Base-by-base conservation (phyloP, 2,888 invertebrate species). In the Helicoverpa assulta region DNA sequence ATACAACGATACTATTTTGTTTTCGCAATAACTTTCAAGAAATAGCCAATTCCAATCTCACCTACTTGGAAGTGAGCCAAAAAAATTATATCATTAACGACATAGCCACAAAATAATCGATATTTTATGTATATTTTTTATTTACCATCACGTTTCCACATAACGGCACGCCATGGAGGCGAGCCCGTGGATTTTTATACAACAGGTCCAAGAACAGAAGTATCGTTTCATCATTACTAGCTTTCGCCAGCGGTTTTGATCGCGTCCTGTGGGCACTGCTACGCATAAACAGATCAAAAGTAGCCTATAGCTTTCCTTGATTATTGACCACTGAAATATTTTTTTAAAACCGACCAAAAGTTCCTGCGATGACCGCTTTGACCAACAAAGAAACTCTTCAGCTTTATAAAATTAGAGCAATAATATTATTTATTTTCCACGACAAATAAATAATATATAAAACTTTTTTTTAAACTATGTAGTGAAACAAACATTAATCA, bases 1-100 rank as follows among this genome's bases (percentile, higher is more conserved):
- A 40, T 29, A 52, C 52, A 21, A 40, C 40, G 14, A 40, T 14
- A 40, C 40, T 40, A 40, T n/a, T 47, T 47, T 50, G 10, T 5
- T 21, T n/a, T 21, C 29, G 51, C 19, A 16, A 33, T n/a, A n/a
- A 52, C 26, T 6, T 7, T 6, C 18, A 14, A 40, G 12, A 19
- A 21, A 40, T 52, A 12, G 70, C 53, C 21, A 58, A 70, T 58
- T 47, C 26, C 12, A 61, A 55, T 53, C 77, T 53, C 72, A 78
- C 61, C 58, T 61, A 78, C 58, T 73, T 78, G 77, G 82, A 69
- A 7, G 37, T 47, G 12, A 51, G 10, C 76, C 67, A 78, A 83
- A 65, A 70, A 64, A 26, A 53, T 19, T 55, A 54, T 33, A 58
- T 63, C 53, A 65, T 78, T 69, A 78, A 67, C 56, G 76, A 77